Conservation (phyloP, 1,140 invertebrate genomes). For the Lethrus apterus region DNA sequence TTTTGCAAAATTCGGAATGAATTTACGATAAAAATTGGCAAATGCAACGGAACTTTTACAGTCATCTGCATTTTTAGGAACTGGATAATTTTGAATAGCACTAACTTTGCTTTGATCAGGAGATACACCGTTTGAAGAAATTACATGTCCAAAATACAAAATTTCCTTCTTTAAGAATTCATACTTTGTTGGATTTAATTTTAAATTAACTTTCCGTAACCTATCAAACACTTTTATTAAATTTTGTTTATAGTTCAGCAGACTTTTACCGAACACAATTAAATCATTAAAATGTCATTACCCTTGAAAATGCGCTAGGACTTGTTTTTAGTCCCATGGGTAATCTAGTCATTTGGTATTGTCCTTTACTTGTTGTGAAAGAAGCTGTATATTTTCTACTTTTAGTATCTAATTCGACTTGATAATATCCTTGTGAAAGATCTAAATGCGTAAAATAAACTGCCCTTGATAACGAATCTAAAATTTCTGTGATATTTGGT, state of each 20-base stretch:
- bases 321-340: no score
- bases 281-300: no score
- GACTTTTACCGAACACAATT: no score
- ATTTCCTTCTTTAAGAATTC: slow-evolving; percentile 2
- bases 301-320: no score
- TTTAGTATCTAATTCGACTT: slow-evolving; percentile 35
- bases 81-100: no score
- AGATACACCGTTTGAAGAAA: background rate
- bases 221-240: no score
- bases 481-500: slow-evolving; percentile 25
- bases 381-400: slow-evolving; percentile 32
- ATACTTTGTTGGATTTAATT: slow-evolving; percentile 8
- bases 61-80: no score
- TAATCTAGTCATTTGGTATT: slow-evolving; percentile 30
- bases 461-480: slow-evolving; percentile 23
- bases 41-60: no score
- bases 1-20: background rate
- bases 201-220: no score
- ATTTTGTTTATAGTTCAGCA: no score
- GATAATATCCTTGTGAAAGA: slow-evolving; percentile 45
- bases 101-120: slow-evolving; percentile 2
- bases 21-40: no score
- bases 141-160: slow-evolving; percentile 16
- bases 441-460: slow-evolving; percentile 23
- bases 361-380: slow-evolving; percentile 32